Evolutionary conservation across 2,888 invertebrate species (phyloP), one percentile per base, ranked within the genome.

Genomic region (Trachelus iudaicus): DNA sequence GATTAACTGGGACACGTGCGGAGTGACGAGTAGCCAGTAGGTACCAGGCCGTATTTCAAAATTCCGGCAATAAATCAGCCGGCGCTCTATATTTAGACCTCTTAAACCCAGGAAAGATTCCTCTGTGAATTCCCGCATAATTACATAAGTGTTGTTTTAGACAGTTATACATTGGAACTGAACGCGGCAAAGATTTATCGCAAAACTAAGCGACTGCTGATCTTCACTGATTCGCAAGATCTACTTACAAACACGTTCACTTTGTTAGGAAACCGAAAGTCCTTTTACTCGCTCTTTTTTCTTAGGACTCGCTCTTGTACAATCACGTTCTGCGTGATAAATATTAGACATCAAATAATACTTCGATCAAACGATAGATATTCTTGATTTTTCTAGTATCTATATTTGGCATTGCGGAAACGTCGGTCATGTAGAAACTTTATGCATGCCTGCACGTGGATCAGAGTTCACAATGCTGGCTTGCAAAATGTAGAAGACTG

Each of bases 71-170:
- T 87, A 85, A 79, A 86, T 86, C 87, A 86, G 56, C 23, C 1
- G 6, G 23, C 78, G 79, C 80, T 83, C 86, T 87, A 85, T 85
- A 87, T 87, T 86, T 87, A 87, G 86, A 87, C 85, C 86, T 87
- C 87, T 87, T 87, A 87, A 87, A 85, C 85, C 81, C 76, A 79
- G 81, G 33, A 76, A 71, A 73, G 77, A 83, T 84, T 82, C 56
- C 23, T 56, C 81, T 79, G 80, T 78, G 81, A 79, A 83, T 81
- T 81, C 84, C 80, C 82, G 81, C 83, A 84, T 86, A 86, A 86
- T 86, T 86, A 85, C 79, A 77, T 79, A 79, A 81, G 81, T 80
- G 82, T 79, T 76, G 75, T 84, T 79, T 80, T 85, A 83, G 83
- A 56, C 23, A 56, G 56, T 23, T 56, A 56, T 56, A 56, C 56